Evolutionary conservation across 2,797 vertebrate genomes (phyloP).

Genomic region (Coreius guichenoti): DNA sequence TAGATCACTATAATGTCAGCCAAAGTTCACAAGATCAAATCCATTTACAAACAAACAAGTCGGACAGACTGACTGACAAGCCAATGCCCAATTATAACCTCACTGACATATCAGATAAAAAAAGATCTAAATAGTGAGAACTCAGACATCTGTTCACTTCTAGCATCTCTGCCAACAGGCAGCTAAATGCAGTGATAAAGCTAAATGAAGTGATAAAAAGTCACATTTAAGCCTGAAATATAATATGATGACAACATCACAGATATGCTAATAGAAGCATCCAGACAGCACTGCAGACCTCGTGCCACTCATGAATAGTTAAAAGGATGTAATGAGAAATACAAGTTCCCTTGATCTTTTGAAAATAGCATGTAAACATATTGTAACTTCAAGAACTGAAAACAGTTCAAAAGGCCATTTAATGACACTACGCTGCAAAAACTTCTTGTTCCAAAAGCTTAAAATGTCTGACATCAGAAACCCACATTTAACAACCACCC

Average conservation of each 20-base stretch:
- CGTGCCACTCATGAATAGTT: neutral
- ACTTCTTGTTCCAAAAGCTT: neutral
- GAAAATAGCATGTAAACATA: neutral
- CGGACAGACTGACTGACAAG: neutral
- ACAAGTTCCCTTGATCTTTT: neutral
- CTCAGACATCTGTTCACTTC: conserved; percentile 20
- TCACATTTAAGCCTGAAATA: neutral
- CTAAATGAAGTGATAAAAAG: conserved; percentile 5
- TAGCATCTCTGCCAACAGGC: conserved; percentile 3
- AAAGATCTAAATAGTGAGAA: neutral
- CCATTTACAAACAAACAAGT: conserved; percentile 4
- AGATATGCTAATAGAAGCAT: neutral
- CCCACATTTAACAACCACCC: neutral
- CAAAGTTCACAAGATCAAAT: conserved; percentile 5
- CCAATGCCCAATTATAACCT: neutral
- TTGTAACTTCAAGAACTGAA: neutral
- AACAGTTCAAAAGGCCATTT: neutral
- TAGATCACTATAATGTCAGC: neutral
- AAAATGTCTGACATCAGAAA: neutral
- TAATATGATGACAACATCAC: neutral
- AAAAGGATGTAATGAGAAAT: neutral
- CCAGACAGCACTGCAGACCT: neutral
- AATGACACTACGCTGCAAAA: neutral
- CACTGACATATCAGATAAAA: neutral
- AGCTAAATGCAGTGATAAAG: conserved; percentile 1